Base-by-base conservation (phyloP, 2,797 vertebrate genomes). In the Garrulus glandarius region DNA sequence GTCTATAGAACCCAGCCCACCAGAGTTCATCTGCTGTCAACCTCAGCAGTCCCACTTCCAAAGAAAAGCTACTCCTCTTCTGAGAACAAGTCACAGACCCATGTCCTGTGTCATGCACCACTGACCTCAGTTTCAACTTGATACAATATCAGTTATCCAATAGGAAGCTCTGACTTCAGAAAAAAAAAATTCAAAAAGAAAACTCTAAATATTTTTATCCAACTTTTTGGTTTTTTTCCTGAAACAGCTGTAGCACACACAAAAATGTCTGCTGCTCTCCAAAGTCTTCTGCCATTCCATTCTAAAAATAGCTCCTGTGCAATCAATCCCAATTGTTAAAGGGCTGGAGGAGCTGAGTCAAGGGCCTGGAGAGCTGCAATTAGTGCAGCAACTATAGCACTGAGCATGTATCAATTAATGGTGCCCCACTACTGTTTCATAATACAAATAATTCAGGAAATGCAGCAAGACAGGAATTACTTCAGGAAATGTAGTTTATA, bases 301-400 rank as follows among this genome's bases (percentile, higher is more conserved):
- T 46, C 95, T 90, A 93, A 96, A 94, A 89, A 96, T 88, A 96
- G 64, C 39, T 85, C 32, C 63, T 44, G 20, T 91, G 94, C 95
- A 97, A 96, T 97, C 96, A 97, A 46, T 84, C 93, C 59, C 93
- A 60, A 93, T 97, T 97, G 93, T 96, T 65, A n/a, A 84, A 70
- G 3, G 60, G 78, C 81, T 89, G 55, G 71, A 94, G 87, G 75
- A 92, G 77, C 84, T 85, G 30, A 91, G 87, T 84, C 1, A 7
- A 92, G 87, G 92, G 68, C 79, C 91, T 82, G 37, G 50, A 96
- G 70, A 91, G 96, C 89, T 88, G 91, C 70, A 96, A 95, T 96
- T 90, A 95, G 55, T 5, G 4, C 18, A 44, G 87, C 72, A 82
- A 87, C 70, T 95, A 67, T 16, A 94, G 94, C 87, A 76, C 85